Base-by-base conservation (phyloP, 2,888 invertebrate species). In the Brachylomia viminalis region DNA sequence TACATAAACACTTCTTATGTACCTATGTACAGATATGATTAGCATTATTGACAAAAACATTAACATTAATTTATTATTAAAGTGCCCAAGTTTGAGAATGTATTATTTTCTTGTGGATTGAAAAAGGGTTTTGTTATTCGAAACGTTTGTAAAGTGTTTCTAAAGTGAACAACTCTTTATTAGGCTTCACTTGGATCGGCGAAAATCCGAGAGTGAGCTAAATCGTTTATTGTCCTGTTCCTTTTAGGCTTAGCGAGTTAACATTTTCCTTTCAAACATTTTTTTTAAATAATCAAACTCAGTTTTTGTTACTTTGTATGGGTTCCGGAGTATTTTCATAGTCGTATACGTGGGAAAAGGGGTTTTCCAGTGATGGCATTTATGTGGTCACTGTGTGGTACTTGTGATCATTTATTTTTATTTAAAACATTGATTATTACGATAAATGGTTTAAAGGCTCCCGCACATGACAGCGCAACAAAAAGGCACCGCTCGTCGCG, bases 171-270 rank as follows among this genome's bases (percentile, higher is more conserved):
- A 72, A 83, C 73, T 81, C 71, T 81, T 83, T 83, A 81, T 71
- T 59, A 77, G 76, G 85, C 73, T 83, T 85, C 85, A 58, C 65
- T 72, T 72, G 73, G 58, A 62, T 81, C 68, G 73, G 56, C 30
- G 71, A 75, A 84, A 85, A 79, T 79, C 74, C 76, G 79, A 71
- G 70, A 83, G 67, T n/a, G 70, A 79, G 79, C 66, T 77, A 73
- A 85, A 85, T 73, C 77, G 86, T 79, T 85, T 85, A 75, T 72
- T 71, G 83, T 77, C 76, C 74, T 72, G 79, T 67, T 54, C 83
- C 83, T 75, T 85, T 85, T 79, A 79, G 79, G 79, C 79, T 85
- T 77, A 79, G 77, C 76, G 73, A 75, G 77, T 79, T 83, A 75
- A 76, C 72, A 79, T 78, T 78, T 76, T 76, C 64, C 71, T 47